Conservation (phyloP, 2,888 invertebrate species). For the Lapara coniferarum region DNA sequence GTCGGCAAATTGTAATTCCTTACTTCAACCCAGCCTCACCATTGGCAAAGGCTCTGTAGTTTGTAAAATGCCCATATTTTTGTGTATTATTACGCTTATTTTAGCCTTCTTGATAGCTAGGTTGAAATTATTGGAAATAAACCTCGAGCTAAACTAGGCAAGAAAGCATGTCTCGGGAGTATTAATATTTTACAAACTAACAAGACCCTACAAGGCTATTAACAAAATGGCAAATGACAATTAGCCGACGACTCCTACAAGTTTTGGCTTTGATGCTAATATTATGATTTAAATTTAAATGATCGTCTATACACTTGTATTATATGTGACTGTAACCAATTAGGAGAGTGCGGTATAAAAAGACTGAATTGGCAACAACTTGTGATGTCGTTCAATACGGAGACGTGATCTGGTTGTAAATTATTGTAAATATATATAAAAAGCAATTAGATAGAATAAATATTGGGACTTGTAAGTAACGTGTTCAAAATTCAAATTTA, state of each 20-base stretch:
- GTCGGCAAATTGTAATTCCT: too few species aligned
- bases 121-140: too few species aligned
- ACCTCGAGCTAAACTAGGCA: too few species aligned
- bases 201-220: too few species aligned
- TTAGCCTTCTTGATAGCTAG: too few species aligned
- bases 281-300: not conserved
- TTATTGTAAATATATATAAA: constrained; percentile 29
- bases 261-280: constrained; percentile 4
- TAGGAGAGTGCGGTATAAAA: constrained; percentile 58
- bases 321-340: constrained; percentile 33
- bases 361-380: constrained; percentile 80
- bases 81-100: too few species aligned
- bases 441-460: constrained; percentile 43
- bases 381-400: constrained; percentile 65
- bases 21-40: too few species aligned
- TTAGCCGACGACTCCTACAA: not conserved
- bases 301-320: constrained; percentile 14
- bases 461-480: constrained; percentile 57
- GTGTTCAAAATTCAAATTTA: constrained; percentile 67
- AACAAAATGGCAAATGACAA: too few species aligned
- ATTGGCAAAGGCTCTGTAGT: too few species aligned
- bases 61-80: too few species aligned
- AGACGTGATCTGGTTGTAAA: constrained; percentile 67
- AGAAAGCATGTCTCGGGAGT: too few species aligned
- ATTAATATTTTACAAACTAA: too few species aligned